Evolutionary conservation across 2,797 vertebrate species (phyloP).

Genomic region (Dromococcyx pavoninus): DNA sequence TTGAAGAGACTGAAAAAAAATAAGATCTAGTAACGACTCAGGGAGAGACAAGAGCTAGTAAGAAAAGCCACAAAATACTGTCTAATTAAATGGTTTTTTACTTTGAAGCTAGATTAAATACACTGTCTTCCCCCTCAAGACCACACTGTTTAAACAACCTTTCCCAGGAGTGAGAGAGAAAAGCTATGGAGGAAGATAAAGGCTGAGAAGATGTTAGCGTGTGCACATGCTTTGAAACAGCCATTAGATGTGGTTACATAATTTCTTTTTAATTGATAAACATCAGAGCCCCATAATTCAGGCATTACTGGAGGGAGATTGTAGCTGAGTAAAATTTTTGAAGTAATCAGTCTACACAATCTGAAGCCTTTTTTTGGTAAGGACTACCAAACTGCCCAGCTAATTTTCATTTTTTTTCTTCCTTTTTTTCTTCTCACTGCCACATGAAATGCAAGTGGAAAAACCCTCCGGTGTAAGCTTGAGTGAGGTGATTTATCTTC

Average conservation of each 20-base stretch:
- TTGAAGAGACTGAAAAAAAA: not conserved
- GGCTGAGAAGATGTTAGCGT: not conserved
- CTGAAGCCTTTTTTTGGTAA: not conserved
- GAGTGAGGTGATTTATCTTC: constrained; percentile 1
- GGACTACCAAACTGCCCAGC: not conserved
- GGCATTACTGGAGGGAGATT: not conserved
- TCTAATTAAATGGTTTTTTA: not conserved
- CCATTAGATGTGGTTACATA: not conserved
- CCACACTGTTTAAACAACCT: not conserved
- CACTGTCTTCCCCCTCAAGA: not conserved
- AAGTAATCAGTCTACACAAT: not conserved
- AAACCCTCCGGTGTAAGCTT: not conserved
- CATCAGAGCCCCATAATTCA: not conserved
- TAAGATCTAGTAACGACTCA: not conserved
- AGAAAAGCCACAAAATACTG: not conserved
- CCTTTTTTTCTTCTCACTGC: not conserved
- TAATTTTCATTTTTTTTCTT: not conserved
- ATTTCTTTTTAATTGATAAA: not conserved
- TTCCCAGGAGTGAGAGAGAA: not conserved
- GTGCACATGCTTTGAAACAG: not conserved
- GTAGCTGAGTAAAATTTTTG: not conserved
- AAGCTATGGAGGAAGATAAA: not conserved
- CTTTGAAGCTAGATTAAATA: not conserved
- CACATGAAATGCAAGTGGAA: not conserved
- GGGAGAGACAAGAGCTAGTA: not conserved